Percentiles rank a stretch among this genome's conserved stretches.
These are phyloP conservation scores for Halictus ligatus DNA, from an alignment of 2,888 invertebrate species.

Conservation along the genomic window DNA sequence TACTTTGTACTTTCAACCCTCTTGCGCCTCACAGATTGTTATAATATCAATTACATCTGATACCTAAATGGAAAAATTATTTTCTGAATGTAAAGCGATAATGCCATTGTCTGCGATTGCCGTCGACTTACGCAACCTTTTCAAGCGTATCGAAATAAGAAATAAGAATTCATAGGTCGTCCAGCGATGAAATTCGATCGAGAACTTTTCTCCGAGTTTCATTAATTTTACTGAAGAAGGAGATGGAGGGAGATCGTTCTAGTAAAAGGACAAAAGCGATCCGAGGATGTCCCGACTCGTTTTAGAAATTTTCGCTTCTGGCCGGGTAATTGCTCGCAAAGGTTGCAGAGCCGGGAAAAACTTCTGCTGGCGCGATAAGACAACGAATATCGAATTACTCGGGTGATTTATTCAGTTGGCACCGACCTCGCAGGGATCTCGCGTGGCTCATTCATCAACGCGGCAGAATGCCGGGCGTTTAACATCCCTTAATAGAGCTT, in stretches of 20 bases:
- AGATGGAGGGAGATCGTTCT: not conserved
- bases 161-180: not conserved
- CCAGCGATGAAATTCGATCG: not conserved
- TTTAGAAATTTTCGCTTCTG: conserved; percentile 7
- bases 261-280: no score
- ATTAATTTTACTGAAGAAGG: not conserved
- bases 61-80: not conserved
- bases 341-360: conserved; percentile 19
- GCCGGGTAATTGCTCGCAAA: conserved; percentile 30
- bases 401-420: conserved; percentile 35
- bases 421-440: conserved; percentile 22
- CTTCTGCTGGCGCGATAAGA: conserved; percentile 11
- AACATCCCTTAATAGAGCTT: conserved; percentile 21
- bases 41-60: not conserved
- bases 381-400: conserved; percentile 44
- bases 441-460: conserved; percentile 43
- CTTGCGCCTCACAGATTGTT: not conserved
- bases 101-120: not conserved
- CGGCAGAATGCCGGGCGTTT: conserved; percentile 23
- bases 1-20: not conserved
- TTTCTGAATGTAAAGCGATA: not conserved
- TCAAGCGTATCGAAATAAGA: not conserved
- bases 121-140: not conserved
- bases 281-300: not conserved
- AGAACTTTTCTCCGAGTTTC: not conserved